Conservation (phyloP, 2,888 invertebrate genomes). For the Gerris lacustris region DNA sequence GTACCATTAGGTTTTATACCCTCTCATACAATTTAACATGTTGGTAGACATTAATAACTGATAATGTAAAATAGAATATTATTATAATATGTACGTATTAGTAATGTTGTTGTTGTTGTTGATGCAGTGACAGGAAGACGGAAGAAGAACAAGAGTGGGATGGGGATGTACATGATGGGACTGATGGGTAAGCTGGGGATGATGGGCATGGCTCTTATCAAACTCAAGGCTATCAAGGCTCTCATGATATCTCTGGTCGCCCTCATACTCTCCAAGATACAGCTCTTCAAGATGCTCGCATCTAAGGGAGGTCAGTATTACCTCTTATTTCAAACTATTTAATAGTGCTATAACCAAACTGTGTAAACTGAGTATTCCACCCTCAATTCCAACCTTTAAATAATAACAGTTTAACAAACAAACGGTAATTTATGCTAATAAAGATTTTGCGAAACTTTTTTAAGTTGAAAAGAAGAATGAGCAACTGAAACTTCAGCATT, state of each 20-base stretch:
- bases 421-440: no score
- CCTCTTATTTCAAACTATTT: not conserved
- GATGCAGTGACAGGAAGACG: constrained; percentile 19
- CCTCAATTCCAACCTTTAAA: no score
- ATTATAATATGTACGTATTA: no score
- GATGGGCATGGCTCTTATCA: constrained; percentile 25
- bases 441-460: no score
- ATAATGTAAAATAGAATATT: no score
- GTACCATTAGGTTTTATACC: no score
- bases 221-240: constrained; percentile 27
- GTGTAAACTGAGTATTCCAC: no score
- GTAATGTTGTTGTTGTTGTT: not conserved
- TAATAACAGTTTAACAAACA: no score
- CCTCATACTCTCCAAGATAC: constrained; percentile 23
- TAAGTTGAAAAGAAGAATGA: no score
- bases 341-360: not conserved
- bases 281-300: constrained; percentile 22
- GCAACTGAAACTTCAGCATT: no score
- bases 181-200: constrained; percentile 25
- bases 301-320: constrained; percentile 16
- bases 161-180: constrained; percentile 22
- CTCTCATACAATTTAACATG: no score
- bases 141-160: constrained; percentile 19
- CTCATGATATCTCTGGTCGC: constrained; percentile 24
- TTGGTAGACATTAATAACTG: no score